Conservation (phyloP, 2,797 vertebrate species). For the Gymnoscopelus microlampas region DNA sequence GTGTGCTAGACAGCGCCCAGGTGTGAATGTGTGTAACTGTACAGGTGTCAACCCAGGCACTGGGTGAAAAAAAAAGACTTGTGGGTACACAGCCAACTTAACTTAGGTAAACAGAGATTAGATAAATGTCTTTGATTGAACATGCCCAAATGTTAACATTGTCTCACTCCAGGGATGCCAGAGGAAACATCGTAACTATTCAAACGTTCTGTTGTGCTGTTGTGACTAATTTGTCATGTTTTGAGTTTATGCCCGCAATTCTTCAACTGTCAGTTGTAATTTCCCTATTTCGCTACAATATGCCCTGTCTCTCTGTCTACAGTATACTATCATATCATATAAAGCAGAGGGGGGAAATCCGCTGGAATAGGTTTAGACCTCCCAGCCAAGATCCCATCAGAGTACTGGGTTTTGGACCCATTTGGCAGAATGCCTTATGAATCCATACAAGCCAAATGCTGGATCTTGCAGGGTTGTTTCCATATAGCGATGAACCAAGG, state of each 20-base stretch:
- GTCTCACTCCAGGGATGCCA: not conserved
- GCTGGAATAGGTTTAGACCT: slow-evolving; percentile 39
- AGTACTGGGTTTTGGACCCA: not conserved
- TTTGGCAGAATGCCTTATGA: not conserved
- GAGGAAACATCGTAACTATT: not conserved
- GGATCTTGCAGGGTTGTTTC: slow-evolving; percentile 73
- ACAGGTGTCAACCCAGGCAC: no score
- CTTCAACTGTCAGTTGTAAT: not conserved
- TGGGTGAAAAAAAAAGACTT: no score
- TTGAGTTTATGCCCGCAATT: slow-evolving; percentile 4
- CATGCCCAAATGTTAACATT: not conserved
- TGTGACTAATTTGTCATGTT: not conserved
- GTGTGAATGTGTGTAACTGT: not conserved
- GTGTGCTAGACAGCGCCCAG: not conserved
- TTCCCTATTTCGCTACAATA: slow-evolving; percentile 11
- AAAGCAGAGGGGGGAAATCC: slow-evolving; percentile 58
- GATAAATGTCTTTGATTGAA: not conserved
- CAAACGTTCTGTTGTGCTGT: not conserved
- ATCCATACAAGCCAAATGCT: slow-evolving; percentile 33
- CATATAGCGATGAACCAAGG: slow-evolving; percentile 54
- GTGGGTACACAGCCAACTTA: not conserved
- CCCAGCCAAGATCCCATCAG: slow-evolving; percentile 16
- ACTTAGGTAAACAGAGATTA: not conserved
- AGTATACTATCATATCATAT: slow-evolving; percentile 34
- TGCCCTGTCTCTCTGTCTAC: slow-evolving; percentile 13